These are phyloP conservation scores for Holocentrus rufus DNA, from an alignment of 2,797 vertebrate species.

Conservation along the genomic window DNA sequence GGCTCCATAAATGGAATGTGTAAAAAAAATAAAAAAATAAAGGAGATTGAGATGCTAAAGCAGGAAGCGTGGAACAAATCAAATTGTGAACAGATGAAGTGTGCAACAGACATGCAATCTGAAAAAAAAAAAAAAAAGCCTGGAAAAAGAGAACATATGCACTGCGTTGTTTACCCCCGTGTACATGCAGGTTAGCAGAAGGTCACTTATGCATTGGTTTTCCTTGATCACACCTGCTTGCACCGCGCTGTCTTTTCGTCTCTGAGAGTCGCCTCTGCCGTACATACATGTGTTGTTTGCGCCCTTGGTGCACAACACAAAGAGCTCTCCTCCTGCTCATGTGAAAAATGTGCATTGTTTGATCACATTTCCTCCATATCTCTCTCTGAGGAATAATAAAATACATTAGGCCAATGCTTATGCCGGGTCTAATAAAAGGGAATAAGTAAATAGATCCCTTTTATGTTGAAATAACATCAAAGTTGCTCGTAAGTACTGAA, in stretches of 20 bases:
- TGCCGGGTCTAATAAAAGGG: slow-evolving; percentile 13
- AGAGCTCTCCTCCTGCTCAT: neutral
- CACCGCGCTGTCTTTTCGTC: slow-evolving; percentile 20
- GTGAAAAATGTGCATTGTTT: slow-evolving; percentile 32
- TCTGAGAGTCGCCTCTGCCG: neutral
- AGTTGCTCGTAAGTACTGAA: slow-evolving; percentile 3
- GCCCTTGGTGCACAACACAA: slow-evolving; percentile 23
- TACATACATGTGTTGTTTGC: slow-evolving; percentile 18
- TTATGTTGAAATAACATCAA: slow-evolving; percentile 23
- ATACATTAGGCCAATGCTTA: slow-evolving; percentile 9
- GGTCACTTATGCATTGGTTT: slow-evolving; percentile 15
- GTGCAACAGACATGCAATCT: neutral
- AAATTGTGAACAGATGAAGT: slow-evolving; percentile 16
- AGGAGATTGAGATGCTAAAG: slow-evolving; percentile 23
- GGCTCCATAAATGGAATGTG: slow-evolving; percentile 9
- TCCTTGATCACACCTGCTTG: slow-evolving; percentile 20
- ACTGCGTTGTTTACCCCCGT: neutral
- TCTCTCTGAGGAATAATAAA: slow-evolving; percentile 27
- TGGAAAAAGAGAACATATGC: slow-evolving; percentile 1
- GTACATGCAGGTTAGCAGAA: slow-evolving; percentile 13
- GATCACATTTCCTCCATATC: slow-evolving; percentile 17
- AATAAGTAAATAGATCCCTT: slow-evolving; percentile 35
- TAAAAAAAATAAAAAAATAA: too few relatives aligned
- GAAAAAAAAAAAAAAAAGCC: slow-evolving; percentile 8
- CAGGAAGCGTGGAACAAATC: slow-evolving; percentile 7